Evolutionary conservation across 1,140 invertebrate species (phyloP).

Genomic region (Coelopa frigida): DNA sequence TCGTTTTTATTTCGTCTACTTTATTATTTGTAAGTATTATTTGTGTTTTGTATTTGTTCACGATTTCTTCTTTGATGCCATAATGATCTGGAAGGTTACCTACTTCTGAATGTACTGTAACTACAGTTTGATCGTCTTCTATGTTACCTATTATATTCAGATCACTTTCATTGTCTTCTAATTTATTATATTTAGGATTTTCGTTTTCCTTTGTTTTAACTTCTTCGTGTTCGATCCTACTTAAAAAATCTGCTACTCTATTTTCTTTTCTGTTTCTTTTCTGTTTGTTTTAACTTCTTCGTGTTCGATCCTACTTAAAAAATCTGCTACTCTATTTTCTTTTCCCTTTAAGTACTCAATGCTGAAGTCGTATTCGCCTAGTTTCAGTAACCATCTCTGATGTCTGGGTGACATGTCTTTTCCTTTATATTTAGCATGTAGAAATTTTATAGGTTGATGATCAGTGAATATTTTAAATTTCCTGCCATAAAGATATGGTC

Average conservation of each 20-base stretch:
- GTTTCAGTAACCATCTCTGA: not conserved
- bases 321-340: not conserved
- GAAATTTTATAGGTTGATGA: not conserved
- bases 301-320: not conserved
- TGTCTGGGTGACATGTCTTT: not conserved
- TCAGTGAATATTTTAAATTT: not conserved
- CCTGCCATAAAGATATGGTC: not conserved
- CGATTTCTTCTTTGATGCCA: not conserved
- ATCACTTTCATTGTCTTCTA: not conserved
- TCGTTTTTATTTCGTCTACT: not conserved
- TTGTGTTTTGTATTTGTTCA: conserved; percentile 10
- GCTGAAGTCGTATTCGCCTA: not conserved
- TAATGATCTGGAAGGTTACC: not conserved
- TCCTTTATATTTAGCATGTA: not conserved
- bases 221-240: no score
- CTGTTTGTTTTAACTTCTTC: not conserved
- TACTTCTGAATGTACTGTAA: not conserved
- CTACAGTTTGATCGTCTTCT: not conserved
- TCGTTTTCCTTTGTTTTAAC: no score
- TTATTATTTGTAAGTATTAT: conserved; percentile 11
- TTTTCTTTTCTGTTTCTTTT: no score
- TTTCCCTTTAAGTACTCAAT: not conserved
- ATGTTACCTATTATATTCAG: not conserved
- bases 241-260: no score
- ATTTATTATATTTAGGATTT: not conserved